A percentile compares a stretch with the other conserved stretches of the same genome.
Evolutionary conservation across 2,888 invertebrate species (phyloP).

Genomic region (Cephus nigrinus): DNA sequence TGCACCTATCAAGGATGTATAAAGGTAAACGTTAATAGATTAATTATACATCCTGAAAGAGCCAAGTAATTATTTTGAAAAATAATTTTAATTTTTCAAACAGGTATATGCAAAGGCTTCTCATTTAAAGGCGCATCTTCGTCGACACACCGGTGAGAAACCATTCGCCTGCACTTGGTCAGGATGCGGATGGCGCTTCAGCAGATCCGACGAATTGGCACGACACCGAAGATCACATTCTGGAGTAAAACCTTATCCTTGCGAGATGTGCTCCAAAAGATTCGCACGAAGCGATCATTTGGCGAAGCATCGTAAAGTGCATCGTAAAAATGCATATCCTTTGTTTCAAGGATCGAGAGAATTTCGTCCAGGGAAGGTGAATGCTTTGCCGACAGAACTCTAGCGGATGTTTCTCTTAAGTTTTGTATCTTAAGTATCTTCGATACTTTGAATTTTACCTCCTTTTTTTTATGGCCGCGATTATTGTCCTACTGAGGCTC

Average conservation of each 20-base stretch:
- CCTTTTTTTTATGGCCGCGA: background rate
- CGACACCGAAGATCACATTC: conserved; percentile 95
- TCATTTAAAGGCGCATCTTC: conserved; percentile 87
- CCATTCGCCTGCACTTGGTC: conserved; percentile 81
- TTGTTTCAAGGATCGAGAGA: conserved; percentile 51
- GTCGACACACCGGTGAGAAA: conserved; percentile 86
- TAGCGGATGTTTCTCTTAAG: conserved; percentile 28
- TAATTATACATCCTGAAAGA: background rate
- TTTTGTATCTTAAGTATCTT: no score
- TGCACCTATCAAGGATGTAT: conserved; percentile 63
- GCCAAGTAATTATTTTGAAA: background rate
- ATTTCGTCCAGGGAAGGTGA: conserved; percentile 50
- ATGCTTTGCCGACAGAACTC: conserved; percentile 46
- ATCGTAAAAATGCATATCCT: conserved; percentile 71
- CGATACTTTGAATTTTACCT: background rate
- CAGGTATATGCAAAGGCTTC: conserved; percentile 92
- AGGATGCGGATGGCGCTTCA: conserved; percentile 92
- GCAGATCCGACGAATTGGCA: conserved; percentile 93
- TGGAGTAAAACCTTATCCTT: conserved; percentile 93
- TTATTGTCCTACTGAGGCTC: no score
- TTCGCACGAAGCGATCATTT: conserved; percentile 95
- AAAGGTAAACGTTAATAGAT: conserved; percentile 45
- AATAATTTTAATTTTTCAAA: conserved; percentile 46
- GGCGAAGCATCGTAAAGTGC: conserved; percentile 90
- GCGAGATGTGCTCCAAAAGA: conserved; percentile 86